A percentile compares a stretch with the other conserved stretches of the same genome.
Conservation (phyloP, 2,113 vertebrate species). For the Kryptolebias marmoratus region DNA sequence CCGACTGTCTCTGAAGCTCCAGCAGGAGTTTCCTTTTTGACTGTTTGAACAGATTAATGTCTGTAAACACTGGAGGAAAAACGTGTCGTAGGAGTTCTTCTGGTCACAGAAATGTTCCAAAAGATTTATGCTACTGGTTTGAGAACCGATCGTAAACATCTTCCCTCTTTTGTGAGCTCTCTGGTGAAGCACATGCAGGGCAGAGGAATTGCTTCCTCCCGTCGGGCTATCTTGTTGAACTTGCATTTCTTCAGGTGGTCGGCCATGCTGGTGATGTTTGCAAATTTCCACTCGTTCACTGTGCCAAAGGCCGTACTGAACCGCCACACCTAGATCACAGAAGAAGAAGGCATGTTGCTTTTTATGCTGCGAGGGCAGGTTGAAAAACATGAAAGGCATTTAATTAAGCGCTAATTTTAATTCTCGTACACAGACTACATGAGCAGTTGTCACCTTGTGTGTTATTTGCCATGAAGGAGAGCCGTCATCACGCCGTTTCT, state of each 20-base stretch:
- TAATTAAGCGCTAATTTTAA: neutral
- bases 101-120: conserved; percentile 26
- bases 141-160: conserved; percentile 93
- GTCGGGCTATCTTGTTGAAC: conserved; percentile 90
- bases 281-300: conserved; percentile 97
- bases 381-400: neutral
- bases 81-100: conserved; percentile 20
- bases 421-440: neutral
- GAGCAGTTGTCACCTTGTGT: conserved; percentile 85
- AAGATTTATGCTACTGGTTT: conserved; percentile 86
- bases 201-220: conserved; percentile 93
- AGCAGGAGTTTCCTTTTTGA: conserved; percentile 16
- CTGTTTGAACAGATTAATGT: conserved; percentile 24
- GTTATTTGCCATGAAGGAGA: conserved; percentile 94
- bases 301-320: conserved; percentile 99
- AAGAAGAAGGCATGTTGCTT: rapidly evolving
- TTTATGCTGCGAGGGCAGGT: neutral
- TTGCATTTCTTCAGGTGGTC: conserved; percentile 97
- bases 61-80: conserved; percentile 66
- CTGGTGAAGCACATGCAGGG: conserved; percentile 98
- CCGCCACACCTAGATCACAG: conserved; percentile 88
- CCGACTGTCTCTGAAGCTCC: too few relatives aligned
- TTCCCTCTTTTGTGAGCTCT: conserved; percentile 95
- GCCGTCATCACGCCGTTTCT: conserved; percentile 84
- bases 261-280: conserved; percentile 97